phyloP scores from a whole-genome alignment of 1,140 invertebrate genomes.

The Colletes latitarsis region DNA sequence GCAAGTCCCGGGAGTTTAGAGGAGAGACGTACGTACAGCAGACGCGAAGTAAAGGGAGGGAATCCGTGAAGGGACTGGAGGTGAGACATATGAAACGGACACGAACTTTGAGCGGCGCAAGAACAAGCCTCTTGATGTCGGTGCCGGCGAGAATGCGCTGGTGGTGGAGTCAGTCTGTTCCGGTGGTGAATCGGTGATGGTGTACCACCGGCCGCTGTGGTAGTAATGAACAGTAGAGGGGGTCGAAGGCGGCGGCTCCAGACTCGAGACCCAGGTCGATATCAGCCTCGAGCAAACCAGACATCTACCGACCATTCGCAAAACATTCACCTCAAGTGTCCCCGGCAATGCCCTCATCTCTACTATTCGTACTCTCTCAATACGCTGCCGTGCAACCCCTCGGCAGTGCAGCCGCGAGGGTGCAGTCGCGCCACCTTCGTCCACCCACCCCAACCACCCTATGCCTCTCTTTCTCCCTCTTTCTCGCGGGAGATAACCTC shows the following conservation, averaged over 20 bases:
- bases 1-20: slow-evolving; percentile 60
- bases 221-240: slow-evolving; percentile 42
- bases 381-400: slow-evolving; percentile 55
- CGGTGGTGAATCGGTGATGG: slow-evolving; percentile 49
- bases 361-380: slow-evolving; percentile 38
- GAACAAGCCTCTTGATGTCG: slow-evolving; percentile 55
- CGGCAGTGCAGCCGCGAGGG: slow-evolving; percentile 38
- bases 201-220: slow-evolving; percentile 9
- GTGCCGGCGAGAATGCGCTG: slow-evolving; percentile 40
- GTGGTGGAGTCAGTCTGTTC: slow-evolving; percentile 55
- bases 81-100: slow-evolving; percentile 77
- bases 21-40: slow-evolving; percentile 49
- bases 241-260: slow-evolving; percentile 72
- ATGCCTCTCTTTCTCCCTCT: slow-evolving; percentile 19
- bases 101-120: slow-evolving; percentile 71
- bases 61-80: slow-evolving; percentile 72
- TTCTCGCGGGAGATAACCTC: slow-evolving; percentile 28
- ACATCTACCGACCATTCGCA: slow-evolving; percentile 82
- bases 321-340: slow-evolving; percentile 82
- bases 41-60: slow-evolving; percentile 46
- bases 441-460: slow-evolving; percentile 19
- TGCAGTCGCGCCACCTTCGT: slow-evolving; percentile 45
- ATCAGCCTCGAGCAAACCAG: slow-evolving; percentile 81
- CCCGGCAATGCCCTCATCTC: slow-evolving; percentile 70
- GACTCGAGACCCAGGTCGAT: slow-evolving; percentile 78